Percentiles rank a stretch among this genome's conserved stretches.
Evolutionary conservation across 1,140 invertebrate genomes (phyloP).

Genomic region (Drosophila tsacasi): DNA sequence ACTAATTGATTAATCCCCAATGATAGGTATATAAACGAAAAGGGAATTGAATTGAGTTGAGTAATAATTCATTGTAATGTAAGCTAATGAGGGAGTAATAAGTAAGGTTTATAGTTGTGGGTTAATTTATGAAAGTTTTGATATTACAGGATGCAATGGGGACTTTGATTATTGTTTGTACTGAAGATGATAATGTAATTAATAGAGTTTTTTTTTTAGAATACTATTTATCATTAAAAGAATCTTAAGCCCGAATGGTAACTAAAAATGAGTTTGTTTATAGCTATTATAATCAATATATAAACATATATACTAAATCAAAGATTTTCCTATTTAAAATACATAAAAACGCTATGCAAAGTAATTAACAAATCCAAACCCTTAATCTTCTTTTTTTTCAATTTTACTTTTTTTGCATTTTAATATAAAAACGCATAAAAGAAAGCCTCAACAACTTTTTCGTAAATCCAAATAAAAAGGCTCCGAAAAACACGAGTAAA

Average conservation of each 20-base stretch:
- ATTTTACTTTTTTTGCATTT: background rate
- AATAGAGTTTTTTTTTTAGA: background rate
- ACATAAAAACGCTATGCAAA: background rate
- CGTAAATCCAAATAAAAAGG: background rate
- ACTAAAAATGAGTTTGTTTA: background rate
- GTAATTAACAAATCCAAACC: conserved; percentile 2
- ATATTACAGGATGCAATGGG: background rate
- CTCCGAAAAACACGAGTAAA: background rate
- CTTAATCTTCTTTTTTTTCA: background rate
- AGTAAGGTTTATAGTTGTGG: background rate
- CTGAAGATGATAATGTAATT: background rate
- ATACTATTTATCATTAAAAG: background rate
- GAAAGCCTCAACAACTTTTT: background rate
- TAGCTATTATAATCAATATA: no score
- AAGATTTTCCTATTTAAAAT: no score
- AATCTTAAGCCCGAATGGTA: background rate
- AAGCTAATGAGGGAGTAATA: no score
- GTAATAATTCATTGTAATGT: background rate
- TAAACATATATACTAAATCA: no score
- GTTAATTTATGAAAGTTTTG: background rate
- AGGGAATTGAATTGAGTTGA: background rate
- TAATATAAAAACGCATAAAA: background rate
- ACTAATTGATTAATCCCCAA: conserved; percentile 37
- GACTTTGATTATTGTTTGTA: background rate
- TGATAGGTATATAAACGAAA: background rate